Evolutionary conservation across 2,797 vertebrate genomes (phyloP), one percentile per base, ranked within the genome.

Genomic region (Holocentrus rufus): DNA sequence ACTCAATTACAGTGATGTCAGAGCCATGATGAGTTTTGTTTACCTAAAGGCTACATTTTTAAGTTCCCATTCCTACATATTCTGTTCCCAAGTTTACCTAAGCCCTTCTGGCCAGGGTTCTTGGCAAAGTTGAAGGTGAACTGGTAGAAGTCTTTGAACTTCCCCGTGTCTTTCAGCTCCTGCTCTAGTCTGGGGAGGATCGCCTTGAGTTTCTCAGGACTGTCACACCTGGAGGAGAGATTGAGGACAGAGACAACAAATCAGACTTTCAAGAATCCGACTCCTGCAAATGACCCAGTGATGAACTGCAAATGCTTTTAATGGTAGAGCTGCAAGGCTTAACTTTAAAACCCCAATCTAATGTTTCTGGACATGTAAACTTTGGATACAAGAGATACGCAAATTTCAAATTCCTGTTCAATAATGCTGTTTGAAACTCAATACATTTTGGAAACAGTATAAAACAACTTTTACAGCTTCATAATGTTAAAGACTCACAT

Each of bases 91-190:
- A 4, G 8, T 94, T 94, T 91, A 99, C 97, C 98, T 95, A 98
- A 93, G 85, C 96, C 96, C 89, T 99, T 99, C 85, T 99, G 97
- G 61, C 96, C 97, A 13, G 96, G 97, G 83, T 97, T 98, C 93
- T 97, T 97, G 84, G 98, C 97, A 90, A 98, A 98, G 84, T 95
- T 96, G 90, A 99, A 98, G 75, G 97, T 98, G 92, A 99, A 97
- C 82, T 98, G 97, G 91, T 98, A 98, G 81, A 99, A 97, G 82
- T 98, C 97, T 93, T 97, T 98, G 87, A 98, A 98, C 86, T 96
- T 99, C 47, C 88, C 93, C 0, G 93, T 91, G 87, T 98, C 97
- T 92, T 97, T 97, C 57, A 98, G 92, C 78, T 99, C 97, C 83
- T 96, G 97, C 84, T 99, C 97, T 88, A 98, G 85, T 82, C 95